These are phyloP conservation scores for Larimichthys polyactis DNA, from an alignment of 2,113 vertebrate genomes.

Conservation along the genomic window DNA sequence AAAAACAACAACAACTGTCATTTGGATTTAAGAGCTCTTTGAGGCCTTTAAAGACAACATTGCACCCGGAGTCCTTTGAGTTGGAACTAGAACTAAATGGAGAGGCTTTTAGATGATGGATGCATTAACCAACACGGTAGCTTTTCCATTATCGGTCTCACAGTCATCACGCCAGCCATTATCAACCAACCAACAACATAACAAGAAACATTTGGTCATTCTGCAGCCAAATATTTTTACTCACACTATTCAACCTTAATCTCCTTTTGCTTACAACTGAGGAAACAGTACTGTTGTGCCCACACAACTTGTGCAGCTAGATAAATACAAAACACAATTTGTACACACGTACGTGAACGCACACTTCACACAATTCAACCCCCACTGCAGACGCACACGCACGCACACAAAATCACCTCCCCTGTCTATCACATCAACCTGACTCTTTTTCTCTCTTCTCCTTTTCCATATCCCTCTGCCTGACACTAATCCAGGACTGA, in stretches of 20 bases:
- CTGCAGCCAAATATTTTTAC: constrained; percentile 63
- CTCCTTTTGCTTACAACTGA: constrained; percentile 60
- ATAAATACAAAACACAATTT: constrained; percentile 60
- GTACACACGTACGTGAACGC: constrained; percentile 9
- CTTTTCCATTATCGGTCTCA: constrained; percentile 67
- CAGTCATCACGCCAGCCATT: constrained; percentile 54
- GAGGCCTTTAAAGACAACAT: constrained; percentile 66
- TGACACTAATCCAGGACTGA: constrained; percentile 84
- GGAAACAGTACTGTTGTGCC: constrained; percentile 61
- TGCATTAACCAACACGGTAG: constrained; percentile 65
- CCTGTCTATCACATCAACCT: constrained; percentile 80
- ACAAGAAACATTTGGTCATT: constrained; percentile 60
- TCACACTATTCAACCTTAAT: constrained; percentile 69
- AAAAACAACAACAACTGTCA: constrained; percentile 41
- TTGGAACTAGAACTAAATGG: constrained; percentile 60
- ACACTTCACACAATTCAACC: constrained; percentile 54
- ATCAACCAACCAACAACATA: constrained; percentile 59
- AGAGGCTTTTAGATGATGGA: constrained; percentile 66
- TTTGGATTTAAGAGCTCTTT: constrained; percentile 65
- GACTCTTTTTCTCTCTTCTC: constrained; percentile 74
- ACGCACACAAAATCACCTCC: constrained; percentile 68
- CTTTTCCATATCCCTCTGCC: constrained; percentile 74
- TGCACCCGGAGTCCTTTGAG: constrained; percentile 62
- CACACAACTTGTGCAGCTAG: constrained; percentile 67
- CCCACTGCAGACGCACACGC: constrained; percentile 38